Evolutionary conservation across 2,797 vertebrate genomes (phyloP).

Genomic region (Halcyon chelicuti): DNA sequence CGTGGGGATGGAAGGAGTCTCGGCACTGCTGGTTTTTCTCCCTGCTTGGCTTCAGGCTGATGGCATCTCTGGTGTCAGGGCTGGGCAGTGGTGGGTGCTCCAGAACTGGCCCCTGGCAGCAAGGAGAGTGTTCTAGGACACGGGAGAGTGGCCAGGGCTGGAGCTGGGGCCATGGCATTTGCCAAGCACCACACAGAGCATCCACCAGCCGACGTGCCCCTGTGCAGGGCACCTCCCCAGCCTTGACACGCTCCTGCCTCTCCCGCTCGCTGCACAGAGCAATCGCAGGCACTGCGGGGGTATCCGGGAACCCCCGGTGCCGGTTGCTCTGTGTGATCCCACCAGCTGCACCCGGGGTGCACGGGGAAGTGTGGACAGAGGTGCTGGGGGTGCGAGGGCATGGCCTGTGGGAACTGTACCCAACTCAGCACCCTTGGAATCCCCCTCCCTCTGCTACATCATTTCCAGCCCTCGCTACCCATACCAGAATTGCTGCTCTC

Average conservation of each 20-base stretch:
- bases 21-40: not conserved
- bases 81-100: not conserved
- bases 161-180: fast-evolving
- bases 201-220: fast-evolving
- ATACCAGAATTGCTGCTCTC: not conserved
- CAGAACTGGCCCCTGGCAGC: fast-evolving
- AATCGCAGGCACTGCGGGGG: fast-evolving
- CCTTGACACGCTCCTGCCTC: not conserved
- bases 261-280: not conserved
- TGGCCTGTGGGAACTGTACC: fast-evolving
- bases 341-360: fast-evolving
- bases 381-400: not conserved
- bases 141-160: not conserved
- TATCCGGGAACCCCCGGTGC: not conserved
- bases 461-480: not conserved
- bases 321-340: not conserved
- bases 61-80: not conserved
- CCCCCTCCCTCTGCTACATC: not conserved
- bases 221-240: not conserved
- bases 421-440: not conserved
- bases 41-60: not conserved
- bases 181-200: not conserved
- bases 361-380: not conserved
- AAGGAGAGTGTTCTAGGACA: not conserved
- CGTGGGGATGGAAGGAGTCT: not conserved